Base-by-base conservation (phyloP, 1,140 invertebrate species). In the Adoxophyes honmai region DNA sequence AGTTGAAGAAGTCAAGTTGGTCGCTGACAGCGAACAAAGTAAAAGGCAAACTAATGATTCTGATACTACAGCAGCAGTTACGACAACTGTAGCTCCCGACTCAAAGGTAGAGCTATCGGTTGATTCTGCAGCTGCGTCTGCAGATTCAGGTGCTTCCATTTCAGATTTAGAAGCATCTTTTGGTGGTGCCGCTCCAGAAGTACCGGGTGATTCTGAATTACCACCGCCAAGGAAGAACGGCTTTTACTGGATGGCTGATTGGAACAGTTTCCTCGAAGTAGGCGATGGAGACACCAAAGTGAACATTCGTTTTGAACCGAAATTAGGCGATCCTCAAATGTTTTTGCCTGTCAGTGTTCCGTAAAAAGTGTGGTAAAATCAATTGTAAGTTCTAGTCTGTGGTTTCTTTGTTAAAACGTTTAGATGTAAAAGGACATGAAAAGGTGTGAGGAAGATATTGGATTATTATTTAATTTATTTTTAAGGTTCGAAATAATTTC, bases 201-300 rank as follows among this genome's bases (percentile, higher is more conserved):
- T 85, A 18, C 90, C 90, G 16, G 90, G 90, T 0, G 91, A 92
- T 69, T 91, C 92, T 10, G 88, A 85, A 7, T 63, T 92, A 21
- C 93, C 94, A 9, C 90, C 92, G 0, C 91, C 90, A 52, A 91
- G 90, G 58, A 93, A 92, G 72, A 95, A 93, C 55, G 95, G 95
- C 1, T 92, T 96, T 39, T 96, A 96, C 72, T 96, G 95, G 81
- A 90, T 96, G 52, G 86, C 96, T 0, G 95, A 96, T 71, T 96
- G 95, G 95, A 96, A 96, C 70, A 92, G 93, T 9, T 96, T 96
- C 68, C 85, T 96, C 2, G 94, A 96, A 76, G 94, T 96, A 1
- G 95, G 95, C 16, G 94, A 95, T n/a, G 93, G 92, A 52, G 92
- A 93, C 21, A 93, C 92, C 52, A 93, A 94, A 81, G 92, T 96